These are phyloP conservation scores for Drosophila helvetica DNA, from an alignment of 2,888 invertebrate species.

Conservation along the genomic window DNA sequence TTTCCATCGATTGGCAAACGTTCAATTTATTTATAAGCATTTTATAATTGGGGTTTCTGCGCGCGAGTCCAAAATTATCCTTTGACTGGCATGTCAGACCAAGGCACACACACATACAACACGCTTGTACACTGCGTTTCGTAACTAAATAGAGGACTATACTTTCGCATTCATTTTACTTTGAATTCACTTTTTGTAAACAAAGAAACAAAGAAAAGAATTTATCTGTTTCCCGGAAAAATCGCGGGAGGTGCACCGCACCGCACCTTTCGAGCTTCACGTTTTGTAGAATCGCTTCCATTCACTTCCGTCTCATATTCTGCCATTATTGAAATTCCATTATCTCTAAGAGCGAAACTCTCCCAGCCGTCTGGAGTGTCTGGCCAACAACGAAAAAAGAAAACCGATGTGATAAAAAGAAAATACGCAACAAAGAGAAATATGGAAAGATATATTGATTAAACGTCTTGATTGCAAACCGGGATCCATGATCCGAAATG, in stretches of 20 bases:
- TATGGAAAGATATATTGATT: not conserved
- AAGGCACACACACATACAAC: not conserved
- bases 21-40: slow-evolving; percentile 22
- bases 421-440: not conserved
- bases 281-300: not conserved
- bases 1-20: slow-evolving; percentile 35
- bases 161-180: slow-evolving; percentile 38
- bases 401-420: slow-evolving; percentile 7
- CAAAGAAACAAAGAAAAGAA: slow-evolving; percentile 34
- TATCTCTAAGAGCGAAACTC: slow-evolving; percentile 25
- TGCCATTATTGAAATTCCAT: slow-evolving; percentile 20
- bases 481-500: no score
- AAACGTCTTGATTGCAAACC: not conserved
- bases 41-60: slow-evolving; percentile 11
- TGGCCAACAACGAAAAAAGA: not conserved
- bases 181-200: slow-evolving; percentile 43
- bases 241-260: not conserved
- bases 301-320: slow-evolving; percentile 3
- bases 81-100: not conserved
- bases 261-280: slow-evolving; percentile 6
- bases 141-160: not conserved
- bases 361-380: not conserved
- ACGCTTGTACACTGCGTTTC: not conserved
- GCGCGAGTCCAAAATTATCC: not conserved
- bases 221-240: slow-evolving; percentile 24